Evolutionary conservation across 2,888 invertebrate species (phyloP).

Genomic region (Griposia aprilina): DNA sequence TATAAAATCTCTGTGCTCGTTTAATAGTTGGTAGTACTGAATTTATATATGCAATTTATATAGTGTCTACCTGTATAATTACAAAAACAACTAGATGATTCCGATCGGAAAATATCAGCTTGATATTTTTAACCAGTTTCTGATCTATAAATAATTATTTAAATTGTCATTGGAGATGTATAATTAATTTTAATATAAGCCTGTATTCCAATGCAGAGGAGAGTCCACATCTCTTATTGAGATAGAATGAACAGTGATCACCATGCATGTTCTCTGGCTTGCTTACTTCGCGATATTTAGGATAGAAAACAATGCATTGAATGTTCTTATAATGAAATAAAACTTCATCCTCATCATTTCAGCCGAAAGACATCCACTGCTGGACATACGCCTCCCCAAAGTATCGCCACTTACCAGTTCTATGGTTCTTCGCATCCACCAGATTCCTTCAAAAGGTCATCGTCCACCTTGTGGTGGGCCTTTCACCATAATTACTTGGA

Average conservation of each 20-base stretch:
- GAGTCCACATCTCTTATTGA: not conserved
- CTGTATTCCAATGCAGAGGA: not conserved
- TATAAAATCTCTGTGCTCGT: constrained; percentile 51
- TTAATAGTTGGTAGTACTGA: constrained; percentile 25
- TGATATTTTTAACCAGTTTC: constrained; percentile 2
- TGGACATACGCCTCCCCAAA: too few species aligned
- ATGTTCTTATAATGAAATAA: not conserved
- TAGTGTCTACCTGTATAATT: constrained; percentile 8
- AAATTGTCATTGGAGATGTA: not conserved
- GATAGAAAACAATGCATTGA: not conserved
- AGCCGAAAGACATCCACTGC: too few species aligned
- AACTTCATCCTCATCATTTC: not conserved
- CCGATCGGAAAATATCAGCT: not conserved
- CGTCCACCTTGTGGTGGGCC: too few species aligned
- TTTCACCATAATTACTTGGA: not conserved
- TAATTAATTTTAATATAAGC: not conserved
- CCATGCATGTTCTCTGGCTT: not conserved
- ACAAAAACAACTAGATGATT: constrained; percentile 19
- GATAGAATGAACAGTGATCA: not conserved
- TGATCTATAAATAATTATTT: not conserved
- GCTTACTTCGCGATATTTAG: not conserved
- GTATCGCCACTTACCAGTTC: too few species aligned
- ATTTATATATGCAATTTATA: constrained; percentile 36
- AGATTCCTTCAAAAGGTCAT: too few species aligned
- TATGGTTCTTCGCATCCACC: too few species aligned